Conservation (phyloP, 2,888 invertebrate genomes). For the Callosobruchus maculatus region DNA sequence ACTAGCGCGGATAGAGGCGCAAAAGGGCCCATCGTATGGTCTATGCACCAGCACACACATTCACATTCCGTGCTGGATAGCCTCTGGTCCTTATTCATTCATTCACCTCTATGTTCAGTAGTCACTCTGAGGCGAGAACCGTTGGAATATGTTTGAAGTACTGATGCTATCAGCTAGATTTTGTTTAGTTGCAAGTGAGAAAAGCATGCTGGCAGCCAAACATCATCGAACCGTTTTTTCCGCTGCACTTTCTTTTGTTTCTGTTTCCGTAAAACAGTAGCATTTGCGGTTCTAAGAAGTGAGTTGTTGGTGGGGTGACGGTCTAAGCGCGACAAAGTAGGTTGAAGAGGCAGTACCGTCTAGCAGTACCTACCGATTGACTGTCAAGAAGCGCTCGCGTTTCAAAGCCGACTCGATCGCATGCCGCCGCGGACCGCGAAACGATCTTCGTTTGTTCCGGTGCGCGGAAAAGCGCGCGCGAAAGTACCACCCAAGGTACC, state of each 20-base stretch:
- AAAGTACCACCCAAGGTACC: not conserved
- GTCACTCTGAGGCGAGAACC: too few species aligned
- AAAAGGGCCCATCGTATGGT: too few species aligned
- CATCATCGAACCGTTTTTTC: not conserved
- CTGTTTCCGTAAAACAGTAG: not conserved
- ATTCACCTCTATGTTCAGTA: too few species aligned
- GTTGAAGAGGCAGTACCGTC: not conserved
- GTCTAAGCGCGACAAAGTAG: not conserved
- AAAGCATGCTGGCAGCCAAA: not conserved
- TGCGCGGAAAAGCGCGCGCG: not conserved
- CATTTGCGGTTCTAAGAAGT: not conserved
- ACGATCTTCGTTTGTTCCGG: not conserved
- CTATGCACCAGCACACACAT: too few species aligned
- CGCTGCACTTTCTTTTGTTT: not conserved
- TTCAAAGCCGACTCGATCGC: not conserved
- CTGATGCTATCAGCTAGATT: too few species aligned
- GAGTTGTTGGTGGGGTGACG: not conserved
- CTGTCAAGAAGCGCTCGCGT: not conserved
- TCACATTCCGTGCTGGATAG: too few species aligned
- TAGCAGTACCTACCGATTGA: not conserved
- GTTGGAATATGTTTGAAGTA: too few species aligned
- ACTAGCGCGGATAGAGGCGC: too few species aligned
- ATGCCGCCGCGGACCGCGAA: not conserved
- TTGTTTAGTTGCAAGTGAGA: too few species aligned
- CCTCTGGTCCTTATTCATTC: too few species aligned